Evolutionary conservation across 2,113 vertebrate species (phyloP).

Genomic region (Nannospalax galili): DNA sequence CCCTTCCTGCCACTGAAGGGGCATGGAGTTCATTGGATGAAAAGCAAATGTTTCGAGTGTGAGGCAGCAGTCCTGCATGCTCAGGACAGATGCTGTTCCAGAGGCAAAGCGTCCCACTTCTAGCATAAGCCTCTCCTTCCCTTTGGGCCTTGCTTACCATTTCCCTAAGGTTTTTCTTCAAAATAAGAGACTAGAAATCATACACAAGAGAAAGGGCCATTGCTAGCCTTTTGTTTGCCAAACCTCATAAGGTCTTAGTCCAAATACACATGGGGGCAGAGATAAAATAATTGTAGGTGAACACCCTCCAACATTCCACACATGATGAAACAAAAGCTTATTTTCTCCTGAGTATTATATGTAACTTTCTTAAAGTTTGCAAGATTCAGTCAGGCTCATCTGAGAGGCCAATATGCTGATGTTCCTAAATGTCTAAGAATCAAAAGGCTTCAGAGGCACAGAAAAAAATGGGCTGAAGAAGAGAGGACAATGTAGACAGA

Average conservation of each 20-base stretch:
- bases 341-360: slow-evolving; percentile 30
- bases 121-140: slow-evolving; percentile 6
- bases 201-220: neutral
- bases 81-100: neutral
- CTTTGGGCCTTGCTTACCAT: neutral
- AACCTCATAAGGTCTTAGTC: neutral
- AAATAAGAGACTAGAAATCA: slow-evolving; percentile 44
- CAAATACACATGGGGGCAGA: neutral
- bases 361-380: neutral
- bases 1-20: neutral
- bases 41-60: neutral
- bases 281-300: neutral
- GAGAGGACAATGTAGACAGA: neutral
- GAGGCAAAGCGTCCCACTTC: neutral
- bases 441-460: neutral
- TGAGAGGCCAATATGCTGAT: neutral
- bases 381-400: neutral
- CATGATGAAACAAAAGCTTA: neutral
- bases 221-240: neutral
- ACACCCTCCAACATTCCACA: neutral
- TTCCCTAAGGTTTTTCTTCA: slow-evolving; percentile 20
- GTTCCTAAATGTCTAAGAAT: neutral
- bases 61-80: neutral
- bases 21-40: neutral
- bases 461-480: neutral